These are phyloP conservation scores for Carassius carassius DNA, from an alignment of 2,113 vertebrate species.

Conservation along the genomic window DNA sequence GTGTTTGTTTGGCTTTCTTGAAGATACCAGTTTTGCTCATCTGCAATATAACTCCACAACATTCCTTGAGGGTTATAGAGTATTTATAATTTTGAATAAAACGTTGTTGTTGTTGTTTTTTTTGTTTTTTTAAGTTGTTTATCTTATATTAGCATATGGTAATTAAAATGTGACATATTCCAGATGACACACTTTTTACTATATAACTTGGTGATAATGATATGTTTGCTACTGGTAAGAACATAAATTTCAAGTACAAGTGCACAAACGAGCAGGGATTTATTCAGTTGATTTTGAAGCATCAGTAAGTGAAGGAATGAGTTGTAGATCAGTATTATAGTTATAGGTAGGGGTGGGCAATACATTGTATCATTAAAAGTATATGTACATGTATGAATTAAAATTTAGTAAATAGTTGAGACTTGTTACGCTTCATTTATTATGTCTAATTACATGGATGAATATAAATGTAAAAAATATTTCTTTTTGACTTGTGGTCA, in stretches of 20 bases:
- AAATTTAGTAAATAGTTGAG: no score
- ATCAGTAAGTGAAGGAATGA: background rate
- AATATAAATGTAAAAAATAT: background rate
- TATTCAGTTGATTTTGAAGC: background rate
- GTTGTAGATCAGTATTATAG: background rate
- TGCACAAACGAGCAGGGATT: background rate
- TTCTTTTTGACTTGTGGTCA: background rate
- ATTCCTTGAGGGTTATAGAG: background rate
- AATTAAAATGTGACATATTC: background rate
- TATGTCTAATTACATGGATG: background rate
- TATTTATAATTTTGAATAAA: background rate
- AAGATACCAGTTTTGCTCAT: background rate
- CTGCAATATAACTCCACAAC: background rate
- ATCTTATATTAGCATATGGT: background rate
- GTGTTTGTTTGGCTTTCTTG: no score
- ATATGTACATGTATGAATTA: background rate
- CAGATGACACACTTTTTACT: background rate
- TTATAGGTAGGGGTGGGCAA: background rate
- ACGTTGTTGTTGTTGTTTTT: background rate
- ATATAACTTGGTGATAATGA: no score
- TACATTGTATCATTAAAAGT: background rate
- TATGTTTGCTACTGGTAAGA: no score
- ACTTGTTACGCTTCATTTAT: background rate
- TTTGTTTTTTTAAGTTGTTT: background rate
- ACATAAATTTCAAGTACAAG: background rate